A percentile compares a stretch with the other conserved stretches of the same genome.
Evolutionary conservation across 2,797 vertebrate species (phyloP).

Genomic region (Platalea minor): DNA sequence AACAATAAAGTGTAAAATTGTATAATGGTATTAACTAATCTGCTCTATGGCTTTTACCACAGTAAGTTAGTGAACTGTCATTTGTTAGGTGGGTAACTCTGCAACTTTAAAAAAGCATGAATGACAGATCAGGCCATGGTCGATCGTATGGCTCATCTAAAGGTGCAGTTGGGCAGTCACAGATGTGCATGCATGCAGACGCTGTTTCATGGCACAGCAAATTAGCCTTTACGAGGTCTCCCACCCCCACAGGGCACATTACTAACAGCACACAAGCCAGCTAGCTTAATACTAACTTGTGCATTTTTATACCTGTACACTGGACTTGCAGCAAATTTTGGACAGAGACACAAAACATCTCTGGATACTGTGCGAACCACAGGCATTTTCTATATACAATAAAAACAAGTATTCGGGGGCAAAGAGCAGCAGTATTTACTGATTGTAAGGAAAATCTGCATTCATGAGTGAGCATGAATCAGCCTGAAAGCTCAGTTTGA

Average conservation of each 20-base stretch:
- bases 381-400: neutral
- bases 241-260: neutral
- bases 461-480: neutral
- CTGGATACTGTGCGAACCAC: neutral
- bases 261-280: neutral
- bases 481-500: neutral
- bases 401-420: neutral
- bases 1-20: neutral
- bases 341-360: neutral
- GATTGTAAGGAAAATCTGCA: neutral
- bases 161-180: neutral
- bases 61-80: neutral
- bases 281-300: neutral
- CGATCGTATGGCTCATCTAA: neutral
- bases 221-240: neutral
- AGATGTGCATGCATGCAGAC: accelerated
- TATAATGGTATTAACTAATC: neutral
- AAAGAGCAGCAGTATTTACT: neutral
- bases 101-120: neutral
- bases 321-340: neutral
- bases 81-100: neutral
- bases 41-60: neutral
- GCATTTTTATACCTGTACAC: neutral
- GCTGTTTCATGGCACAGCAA: neutral
- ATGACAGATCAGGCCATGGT: accelerated